A percentile compares a stretch with the other conserved stretches of the same genome.
These are phyloP conservation scores for Cotesia chilonis DNA, from an alignment of 1,140 invertebrate genomes.

Conservation along the genomic window DNA sequence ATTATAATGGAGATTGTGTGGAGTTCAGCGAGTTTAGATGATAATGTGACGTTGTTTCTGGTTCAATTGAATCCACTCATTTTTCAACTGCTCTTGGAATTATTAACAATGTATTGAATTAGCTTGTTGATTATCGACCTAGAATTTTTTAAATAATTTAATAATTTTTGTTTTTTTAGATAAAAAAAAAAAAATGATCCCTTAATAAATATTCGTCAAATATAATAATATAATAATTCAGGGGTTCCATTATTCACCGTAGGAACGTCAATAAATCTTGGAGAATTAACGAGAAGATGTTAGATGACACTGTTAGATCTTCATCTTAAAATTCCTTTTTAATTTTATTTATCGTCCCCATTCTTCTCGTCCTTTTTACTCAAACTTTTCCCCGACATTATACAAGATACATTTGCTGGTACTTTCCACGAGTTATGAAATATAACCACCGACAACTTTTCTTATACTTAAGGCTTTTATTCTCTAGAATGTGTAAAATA, in stretches of 20 bases:
- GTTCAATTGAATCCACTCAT: no score
- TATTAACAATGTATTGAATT: no score
- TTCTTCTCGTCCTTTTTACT: slow-evolving; percentile 18
- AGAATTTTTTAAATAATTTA: no score
- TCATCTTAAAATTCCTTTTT: slow-evolving; percentile 46
- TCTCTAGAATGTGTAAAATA: slow-evolving; percentile 37
- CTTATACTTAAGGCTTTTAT: slow-evolving; percentile 50
- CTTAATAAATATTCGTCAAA: slow-evolving; percentile 6
- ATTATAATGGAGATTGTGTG: no score
- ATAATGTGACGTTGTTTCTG: no score
- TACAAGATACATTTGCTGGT: background rate
- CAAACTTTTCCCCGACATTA: slow-evolving; percentile 9
- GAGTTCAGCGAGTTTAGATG: no score
- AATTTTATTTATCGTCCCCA: no score
- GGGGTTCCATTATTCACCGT: slow-evolving; percentile 54
- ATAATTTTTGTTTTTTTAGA: no score
- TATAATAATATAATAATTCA: background rate
- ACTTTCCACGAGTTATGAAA: slow-evolving; percentile 48
- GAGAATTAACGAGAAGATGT: slow-evolving; percentile 58
- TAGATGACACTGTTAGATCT: slow-evolving; percentile 57
- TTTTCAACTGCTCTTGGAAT: no score
- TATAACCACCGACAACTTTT: slow-evolving; percentile 60
- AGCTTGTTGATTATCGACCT: no score
- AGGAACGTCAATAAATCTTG: slow-evolving; percentile 58
- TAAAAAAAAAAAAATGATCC: background rate